Conservation (phyloP, 2,797 vertebrate genomes). For the Halcyon badia region DNA sequence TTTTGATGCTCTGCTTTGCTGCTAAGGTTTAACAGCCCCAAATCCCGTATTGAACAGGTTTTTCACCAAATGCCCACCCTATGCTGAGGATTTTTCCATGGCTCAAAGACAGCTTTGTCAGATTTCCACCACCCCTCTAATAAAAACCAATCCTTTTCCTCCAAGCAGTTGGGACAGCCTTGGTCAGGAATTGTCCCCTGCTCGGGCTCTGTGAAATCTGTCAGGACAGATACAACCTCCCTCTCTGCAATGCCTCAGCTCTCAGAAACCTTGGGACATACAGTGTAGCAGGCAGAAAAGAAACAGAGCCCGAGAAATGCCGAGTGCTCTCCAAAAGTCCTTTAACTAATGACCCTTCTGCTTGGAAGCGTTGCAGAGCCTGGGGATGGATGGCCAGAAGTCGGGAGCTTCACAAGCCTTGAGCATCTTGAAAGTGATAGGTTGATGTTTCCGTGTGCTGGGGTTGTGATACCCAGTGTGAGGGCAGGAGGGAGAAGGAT, state of each 20-base stretch:
- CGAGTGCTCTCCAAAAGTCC: background rate
- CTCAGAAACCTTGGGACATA: background rate
- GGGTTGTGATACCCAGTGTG: background rate
- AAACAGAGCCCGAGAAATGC: conserved; percentile 27
- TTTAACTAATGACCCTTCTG: background rate
- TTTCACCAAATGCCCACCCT: background rate
- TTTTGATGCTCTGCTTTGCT: background rate
- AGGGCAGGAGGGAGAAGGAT: background rate
- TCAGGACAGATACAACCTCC: background rate
- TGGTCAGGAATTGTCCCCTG: background rate
- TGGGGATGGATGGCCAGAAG: accelerated
- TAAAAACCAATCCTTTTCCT: background rate
- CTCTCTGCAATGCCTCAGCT: background rate
- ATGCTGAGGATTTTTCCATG: background rate
- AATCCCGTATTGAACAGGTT: background rate
- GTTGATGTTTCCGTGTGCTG: accelerated
- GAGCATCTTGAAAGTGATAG: background rate
- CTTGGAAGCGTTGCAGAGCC: background rate
- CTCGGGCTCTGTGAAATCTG: background rate
- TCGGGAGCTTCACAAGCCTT: accelerated
- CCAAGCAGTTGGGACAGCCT: background rate
- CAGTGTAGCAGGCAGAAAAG: background rate
- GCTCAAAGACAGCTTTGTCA: background rate
- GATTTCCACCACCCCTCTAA: background rate
- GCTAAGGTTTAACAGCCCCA: background rate